Percentiles rank a stretch among this genome's conserved stretches.
phyloP scores from a whole-genome alignment of 2,888 invertebrate species.

The Philaethria dido region DNA sequence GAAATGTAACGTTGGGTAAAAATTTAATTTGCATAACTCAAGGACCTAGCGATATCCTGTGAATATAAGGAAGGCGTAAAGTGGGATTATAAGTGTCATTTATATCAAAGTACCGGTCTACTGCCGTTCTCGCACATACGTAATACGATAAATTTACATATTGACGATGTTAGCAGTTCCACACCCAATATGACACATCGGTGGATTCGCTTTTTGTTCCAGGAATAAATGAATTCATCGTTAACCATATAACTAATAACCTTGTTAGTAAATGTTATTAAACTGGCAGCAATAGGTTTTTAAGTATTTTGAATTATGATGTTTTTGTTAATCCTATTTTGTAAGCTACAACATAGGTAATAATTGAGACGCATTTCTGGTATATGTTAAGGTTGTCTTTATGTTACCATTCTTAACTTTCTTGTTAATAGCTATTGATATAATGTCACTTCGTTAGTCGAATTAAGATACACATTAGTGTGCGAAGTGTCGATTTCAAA shows the following conservation, averaged over 20 bases:
- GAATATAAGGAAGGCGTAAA: constrained; percentile 23
- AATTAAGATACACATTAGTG: too few relatives aligned
- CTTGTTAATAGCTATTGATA: background rate
- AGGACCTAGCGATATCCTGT: constrained; percentile 25
- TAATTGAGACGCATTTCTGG: constrained; percentile 12
- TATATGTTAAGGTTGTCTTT: background rate
- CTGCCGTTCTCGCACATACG: constrained; percentile 49
- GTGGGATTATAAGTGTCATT: constrained; percentile 30
- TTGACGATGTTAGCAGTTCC: constrained; percentile 34
- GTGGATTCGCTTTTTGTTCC: constrained; percentile 25
- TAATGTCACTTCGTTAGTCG: background rate
- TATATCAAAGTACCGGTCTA: constrained; percentile 26
- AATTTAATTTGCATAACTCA: constrained; percentile 21
- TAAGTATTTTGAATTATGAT: constrained; percentile 2
- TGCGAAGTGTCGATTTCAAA: too few relatives aligned
- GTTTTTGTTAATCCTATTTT: constrained; percentile 13
- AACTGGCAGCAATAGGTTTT: constrained; percentile 18
- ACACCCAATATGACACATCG: constrained; percentile 40
- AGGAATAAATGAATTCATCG: constrained; percentile 35
- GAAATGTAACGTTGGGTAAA: background rate
- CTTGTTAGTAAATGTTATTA: constrained; percentile 23
- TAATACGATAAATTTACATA: constrained; percentile 36
- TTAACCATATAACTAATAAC: constrained; percentile 29
- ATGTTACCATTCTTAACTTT: background rate
- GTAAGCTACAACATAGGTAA: constrained; percentile 27